Percentiles rank a stretch among this genome's conserved stretches.
phyloP scores from a whole-genome alignment of 1,140 invertebrate species.

The Micrasema longulum region DNA sequence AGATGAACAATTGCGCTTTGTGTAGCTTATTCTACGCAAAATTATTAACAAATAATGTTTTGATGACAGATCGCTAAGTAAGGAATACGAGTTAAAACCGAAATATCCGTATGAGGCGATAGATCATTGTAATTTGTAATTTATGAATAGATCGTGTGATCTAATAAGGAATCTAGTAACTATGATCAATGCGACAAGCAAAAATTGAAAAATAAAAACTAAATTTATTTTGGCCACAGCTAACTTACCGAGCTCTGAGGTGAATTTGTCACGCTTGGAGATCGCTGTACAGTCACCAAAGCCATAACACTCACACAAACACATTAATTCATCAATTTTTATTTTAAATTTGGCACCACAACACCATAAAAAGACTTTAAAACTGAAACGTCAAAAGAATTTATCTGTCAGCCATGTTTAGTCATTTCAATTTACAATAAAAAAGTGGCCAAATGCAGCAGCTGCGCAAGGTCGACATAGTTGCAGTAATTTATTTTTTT shows the following conservation, averaged over 20 bases:
- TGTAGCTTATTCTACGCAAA: too few species aligned
- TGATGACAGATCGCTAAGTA: neutral
- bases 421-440: slow-evolving; percentile 45
- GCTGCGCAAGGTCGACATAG: slow-evolving; percentile 32
- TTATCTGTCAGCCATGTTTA: slow-evolving; percentile 50
- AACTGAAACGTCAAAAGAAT: slow-evolving; percentile 45
- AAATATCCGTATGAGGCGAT: too few species aligned
- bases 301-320: slow-evolving; percentile 65
- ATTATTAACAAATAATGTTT: too few species aligned
- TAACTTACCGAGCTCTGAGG: slow-evolving; percentile 68
- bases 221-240: neutral
- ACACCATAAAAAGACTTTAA: slow-evolving; percentile 18
- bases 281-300: slow-evolving; percentile 75
- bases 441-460: slow-evolving; percentile 27
- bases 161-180: too few species aligned
- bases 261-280: slow-evolving; percentile 71
- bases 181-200: too few species aligned
- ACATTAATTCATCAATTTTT: slow-evolving; percentile 44
- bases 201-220: slow-evolving; percentile 9
- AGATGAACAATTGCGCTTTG: too few species aligned
- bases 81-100: neutral
- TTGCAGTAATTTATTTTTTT: slow-evolving; percentile 18
- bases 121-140: too few species aligned
- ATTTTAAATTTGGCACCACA: slow-evolving; percentile 38
- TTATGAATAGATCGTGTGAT: too few species aligned